A percentile compares a stretch with the other conserved stretches of the same genome.
These are phyloP conservation scores for Acinonyx jubatus DNA, from an alignment of 2,113 vertebrate genomes.

Conservation along the genomic window DNA sequence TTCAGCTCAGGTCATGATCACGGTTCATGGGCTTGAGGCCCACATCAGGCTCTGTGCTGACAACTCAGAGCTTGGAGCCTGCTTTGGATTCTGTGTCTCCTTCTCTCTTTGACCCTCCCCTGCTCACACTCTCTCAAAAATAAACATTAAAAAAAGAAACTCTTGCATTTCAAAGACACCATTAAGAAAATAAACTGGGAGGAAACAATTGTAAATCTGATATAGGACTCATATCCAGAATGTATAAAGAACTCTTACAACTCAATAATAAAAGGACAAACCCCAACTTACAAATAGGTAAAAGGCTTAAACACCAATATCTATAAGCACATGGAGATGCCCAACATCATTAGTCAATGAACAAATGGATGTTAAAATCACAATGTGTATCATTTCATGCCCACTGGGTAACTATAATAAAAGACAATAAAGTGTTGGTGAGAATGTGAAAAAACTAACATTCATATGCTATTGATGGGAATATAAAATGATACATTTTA, in stretches of 20 bases:
- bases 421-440: neutral
- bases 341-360: neutral
- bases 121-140: neutral
- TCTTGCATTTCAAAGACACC: neutral
- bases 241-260: neutral
- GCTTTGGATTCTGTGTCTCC: neutral
- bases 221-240: neutral
- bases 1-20: neutral
- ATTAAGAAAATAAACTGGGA: slow-evolving; percentile 9
- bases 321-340: neutral
- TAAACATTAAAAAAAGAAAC: neutral
- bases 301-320: neutral
- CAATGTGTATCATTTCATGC: neutral
- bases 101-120: neutral
- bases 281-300: neutral
- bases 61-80: neutral
- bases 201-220: neutral
- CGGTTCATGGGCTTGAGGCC: neutral
- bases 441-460: neutral
- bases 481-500: neutral
- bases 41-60: neutral
- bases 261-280: neutral
- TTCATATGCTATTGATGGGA: neutral
- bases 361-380: slow-evolving; percentile 25
- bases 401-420: neutral